These are phyloP conservation scores for Eupleurogrammus muticus DNA, from an alignment of 2,797 vertebrate genomes.

Conservation along the genomic window DNA sequence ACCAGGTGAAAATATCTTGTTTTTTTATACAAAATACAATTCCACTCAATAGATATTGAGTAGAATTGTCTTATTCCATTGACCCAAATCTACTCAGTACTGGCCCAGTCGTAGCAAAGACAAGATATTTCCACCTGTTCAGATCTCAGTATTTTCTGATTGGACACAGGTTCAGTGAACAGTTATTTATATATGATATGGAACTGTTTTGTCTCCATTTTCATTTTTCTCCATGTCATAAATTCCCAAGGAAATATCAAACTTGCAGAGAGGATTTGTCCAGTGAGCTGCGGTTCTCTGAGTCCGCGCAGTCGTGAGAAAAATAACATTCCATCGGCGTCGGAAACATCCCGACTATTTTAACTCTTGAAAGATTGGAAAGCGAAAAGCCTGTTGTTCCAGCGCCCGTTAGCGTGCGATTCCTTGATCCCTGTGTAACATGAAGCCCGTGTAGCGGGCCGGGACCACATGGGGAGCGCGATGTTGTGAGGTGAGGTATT, in stretches of 20 bases:
- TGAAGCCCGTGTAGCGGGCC: constrained; percentile 69
- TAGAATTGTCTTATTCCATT: too few species aligned
- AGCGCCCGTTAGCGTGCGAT: constrained; percentile 74
- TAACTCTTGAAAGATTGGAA: constrained; percentile 41
- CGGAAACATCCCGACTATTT: constrained; percentile 41
- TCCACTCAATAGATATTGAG: too few species aligned
- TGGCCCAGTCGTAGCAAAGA: too few species aligned
- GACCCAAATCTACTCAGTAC: too few species aligned
- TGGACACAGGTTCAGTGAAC: too few species aligned
- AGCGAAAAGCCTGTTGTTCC: constrained; percentile 41
- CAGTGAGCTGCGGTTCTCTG: constrained; percentile 3
- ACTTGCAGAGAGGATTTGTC: background rate
- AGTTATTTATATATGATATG: too few species aligned
- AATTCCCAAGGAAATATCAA: background rate
- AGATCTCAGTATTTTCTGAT: too few species aligned
- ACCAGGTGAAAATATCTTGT: too few species aligned
- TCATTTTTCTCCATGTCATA: background rate
- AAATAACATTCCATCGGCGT: constrained; percentile 38
- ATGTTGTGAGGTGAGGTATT: constrained; percentile 82
- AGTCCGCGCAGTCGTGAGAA: constrained; percentile 8
- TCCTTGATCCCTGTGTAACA: constrained; percentile 78
- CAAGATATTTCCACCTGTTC: too few species aligned
- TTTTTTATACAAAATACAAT: too few species aligned
- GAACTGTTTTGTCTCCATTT: too few species aligned
- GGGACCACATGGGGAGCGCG: constrained; percentile 79